Conservation (phyloP, 2,113 vertebrate species). For the Pseudonaja textilis region DNA sequence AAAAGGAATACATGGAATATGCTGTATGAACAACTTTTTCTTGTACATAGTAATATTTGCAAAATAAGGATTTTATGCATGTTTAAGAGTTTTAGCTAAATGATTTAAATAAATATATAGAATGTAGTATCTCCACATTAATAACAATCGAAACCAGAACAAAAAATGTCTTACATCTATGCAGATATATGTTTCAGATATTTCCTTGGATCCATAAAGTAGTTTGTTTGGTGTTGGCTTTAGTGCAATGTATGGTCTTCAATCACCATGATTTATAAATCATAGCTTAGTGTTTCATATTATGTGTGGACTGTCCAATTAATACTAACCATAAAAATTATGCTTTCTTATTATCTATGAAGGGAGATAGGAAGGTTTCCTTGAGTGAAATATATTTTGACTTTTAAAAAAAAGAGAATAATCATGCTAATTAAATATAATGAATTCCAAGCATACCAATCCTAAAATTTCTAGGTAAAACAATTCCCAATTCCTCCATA, state of each 20-base stretch:
- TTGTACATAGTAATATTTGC: not conserved
- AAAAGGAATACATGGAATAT: not conserved
- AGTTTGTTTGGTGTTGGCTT: not conserved
- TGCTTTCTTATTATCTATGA: not conserved
- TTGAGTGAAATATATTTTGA: slow-evolving; percentile 21
- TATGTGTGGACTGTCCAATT: not conserved
- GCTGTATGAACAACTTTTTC: not conserved
- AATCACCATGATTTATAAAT: not conserved
- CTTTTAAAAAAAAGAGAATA: slow-evolving; percentile 17
- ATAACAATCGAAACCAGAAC: not conserved
- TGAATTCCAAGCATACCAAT: slow-evolving; percentile 19
- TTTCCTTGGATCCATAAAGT: not conserved
- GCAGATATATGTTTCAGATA: not conserved
- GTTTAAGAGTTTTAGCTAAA: not conserved
- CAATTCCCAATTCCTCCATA: not conserved
- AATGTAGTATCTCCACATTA: not conserved
- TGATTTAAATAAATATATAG: not conserved
- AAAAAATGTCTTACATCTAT: not conserved
- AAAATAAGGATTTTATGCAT: not conserved
- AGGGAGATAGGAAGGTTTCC: slow-evolving; percentile 8
- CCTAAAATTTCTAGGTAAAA: not conserved
- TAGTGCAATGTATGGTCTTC: not conserved
- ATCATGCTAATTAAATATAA: slow-evolving; percentile 43
- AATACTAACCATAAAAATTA: not conserved
- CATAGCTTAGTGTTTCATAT: not conserved